Evolutionary conservation across 2,113 vertebrate genomes (phyloP).

Genomic region (Tachycineta bicolor): DNA sequence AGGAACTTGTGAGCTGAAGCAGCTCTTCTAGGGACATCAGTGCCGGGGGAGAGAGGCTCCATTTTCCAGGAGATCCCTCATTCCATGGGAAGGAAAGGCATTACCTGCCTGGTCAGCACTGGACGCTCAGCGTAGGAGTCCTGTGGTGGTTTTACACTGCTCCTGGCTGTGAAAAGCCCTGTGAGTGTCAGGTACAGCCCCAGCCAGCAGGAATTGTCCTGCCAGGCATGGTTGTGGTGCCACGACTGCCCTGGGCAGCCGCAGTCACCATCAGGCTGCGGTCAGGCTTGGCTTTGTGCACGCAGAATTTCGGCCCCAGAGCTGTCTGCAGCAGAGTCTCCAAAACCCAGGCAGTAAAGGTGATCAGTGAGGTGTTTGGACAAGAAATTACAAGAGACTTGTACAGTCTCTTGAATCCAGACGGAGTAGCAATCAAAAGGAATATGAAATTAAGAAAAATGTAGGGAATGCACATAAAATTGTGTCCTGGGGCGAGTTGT

Average conservation of each 20-base stretch:
- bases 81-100: neutral
- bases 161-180: neutral
- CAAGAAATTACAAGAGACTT: conserved; percentile 40
- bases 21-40: neutral
- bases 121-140: neutral
- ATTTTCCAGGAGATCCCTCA: neutral
- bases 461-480: conserved; percentile 47
- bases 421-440: conserved; percentile 32
- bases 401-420: neutral
- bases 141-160: neutral
- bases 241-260: neutral
- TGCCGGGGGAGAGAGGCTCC: neutral
- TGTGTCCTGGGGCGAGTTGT: neutral
- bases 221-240: fast-evolving
- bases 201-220: neutral
- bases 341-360: neutral
- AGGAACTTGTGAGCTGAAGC: neutral
- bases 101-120: neutral
- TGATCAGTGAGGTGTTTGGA: neutral
- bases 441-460: conserved; percentile 46
- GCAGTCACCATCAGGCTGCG: fast-evolving
- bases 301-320: fast-evolving
- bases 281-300: neutral
- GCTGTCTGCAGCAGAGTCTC: neutral
- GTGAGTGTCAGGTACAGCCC: neutral